Base-by-base conservation (phyloP, 2,888 invertebrate species). In the Melanostoma mellinum region DNA sequence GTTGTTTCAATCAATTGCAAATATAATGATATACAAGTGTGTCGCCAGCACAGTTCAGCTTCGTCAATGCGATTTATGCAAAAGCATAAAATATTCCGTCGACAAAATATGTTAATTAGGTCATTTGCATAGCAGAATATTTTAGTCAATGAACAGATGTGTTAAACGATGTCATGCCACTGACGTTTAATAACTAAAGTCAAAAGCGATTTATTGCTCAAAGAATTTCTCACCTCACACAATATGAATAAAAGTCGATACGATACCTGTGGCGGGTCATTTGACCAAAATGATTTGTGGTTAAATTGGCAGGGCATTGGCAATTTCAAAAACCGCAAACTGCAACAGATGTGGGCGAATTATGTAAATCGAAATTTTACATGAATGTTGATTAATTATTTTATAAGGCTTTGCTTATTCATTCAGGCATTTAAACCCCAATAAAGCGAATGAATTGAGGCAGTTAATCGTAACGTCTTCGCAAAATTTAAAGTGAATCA, bases 241-340 rank as follows among this genome's bases (percentile, higher is more conserved):
- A 4, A 46, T 4, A 10, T 32, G 9, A 9, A 58, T 58, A 40
- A n/a, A 42, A 32, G 20, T 58, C 8, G 30, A 56, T 56, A 6
- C 8, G 30, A 56, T 56, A 6, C 20, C 20, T 20, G 20, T 1
- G 20, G 20, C 20, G 40, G 8, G 30, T 58, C 40, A 32, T 4
- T n/a, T 58, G 58, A 58, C 40, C 32, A 58, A 42, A 58, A 58
- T 44, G n/a, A 44, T 60, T 60, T 46, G 60, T 9, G 42, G 33
- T 44, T 44, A 0, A 46, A 60, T 44, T 44, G 33, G 6, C 8
- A 3, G 10, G 32, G 56, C 36, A 40, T 56, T 9, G 10, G 44
- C n/a, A 10, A 44, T 60, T 60, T 32, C 32, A 30, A 35, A 44
- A 35, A 33, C 56, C 44, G 35, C 42, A 50, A 60, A 60, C 8